Evolutionary conservation across 2,797 vertebrate genomes (phyloP), one percentile per base, ranked within the genome.

Genomic region (Otolemur crassicaudatus): DNA sequence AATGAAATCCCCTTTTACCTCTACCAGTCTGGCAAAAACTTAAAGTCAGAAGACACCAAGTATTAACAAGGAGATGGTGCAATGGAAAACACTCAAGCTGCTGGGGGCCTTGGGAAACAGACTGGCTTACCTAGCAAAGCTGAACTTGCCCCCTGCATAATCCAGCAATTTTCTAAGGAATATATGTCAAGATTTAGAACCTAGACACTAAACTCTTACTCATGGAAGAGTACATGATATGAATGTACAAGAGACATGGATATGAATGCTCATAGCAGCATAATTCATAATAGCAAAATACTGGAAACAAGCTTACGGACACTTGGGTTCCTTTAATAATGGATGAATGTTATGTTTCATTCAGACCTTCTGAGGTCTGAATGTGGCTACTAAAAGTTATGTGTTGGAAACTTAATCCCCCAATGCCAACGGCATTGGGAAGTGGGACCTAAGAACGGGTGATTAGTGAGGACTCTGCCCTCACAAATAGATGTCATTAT

Each of bases 51-150:
- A 37, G 34, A 72, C 40, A 67, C 2, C 65, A 40, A 34, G 10
- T 17, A 8, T 70, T 49, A 70, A 37, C 43, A 82, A 40, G 72
- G 31, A n/a, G 2, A 69, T 34, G 27, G 16, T 31, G 20, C 40
- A 27, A 17, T 6, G 23, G n/a, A 8, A 43, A 14, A 4, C 1
- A 34, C n/a, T 13, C 3, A 27, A n/a, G 10, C 65, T 3, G n/a
- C 46, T 34, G 69, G 76, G 37, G 61, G n/a, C 40, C 60, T 11
- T 2, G 2, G 40, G 10, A 60, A 89, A 16, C 20, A 53, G 2
- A 13, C 0, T 23, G 22, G 27, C 13, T 60, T 87, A 53, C 29
- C 49, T 43, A 3, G n/a, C 20, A 22, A n/a, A 63, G 60, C 6
- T 40, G 76, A 87, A 22, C 75, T 19, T 8, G 6, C 23, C 29